A percentile compares a stretch with the other conserved stretches of the same genome.
phyloP scores from a whole-genome alignment of 2,797 vertebrate species.

The Emys orbicularis region DNA sequence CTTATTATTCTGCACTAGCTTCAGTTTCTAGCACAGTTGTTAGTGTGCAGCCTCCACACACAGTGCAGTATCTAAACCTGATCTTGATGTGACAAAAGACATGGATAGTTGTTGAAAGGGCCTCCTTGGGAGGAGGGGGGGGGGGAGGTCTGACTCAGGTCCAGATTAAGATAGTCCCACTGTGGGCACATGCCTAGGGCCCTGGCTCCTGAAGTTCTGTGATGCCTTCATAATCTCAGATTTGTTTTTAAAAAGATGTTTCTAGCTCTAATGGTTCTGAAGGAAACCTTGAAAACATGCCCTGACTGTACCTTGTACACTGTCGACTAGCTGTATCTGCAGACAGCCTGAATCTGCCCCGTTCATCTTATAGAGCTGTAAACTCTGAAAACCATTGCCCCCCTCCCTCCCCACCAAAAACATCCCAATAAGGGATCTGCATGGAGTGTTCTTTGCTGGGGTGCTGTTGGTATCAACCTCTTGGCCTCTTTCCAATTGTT shows the following conservation, averaged over 20 bases:
- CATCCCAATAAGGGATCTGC: neutral
- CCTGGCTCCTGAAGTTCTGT: neutral
- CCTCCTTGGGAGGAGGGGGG: no score
- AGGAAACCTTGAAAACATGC: fast-evolving
- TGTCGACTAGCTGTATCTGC: neutral
- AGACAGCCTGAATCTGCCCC: neutral
- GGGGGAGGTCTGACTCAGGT: neutral
- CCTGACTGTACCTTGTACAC: fast-evolving
- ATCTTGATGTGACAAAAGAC: neutral
- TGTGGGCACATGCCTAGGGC: fast-evolving
- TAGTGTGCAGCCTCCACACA: neutral
- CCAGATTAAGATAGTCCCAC: fast-evolving
- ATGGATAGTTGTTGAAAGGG: neutral
- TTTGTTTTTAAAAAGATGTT: neutral
- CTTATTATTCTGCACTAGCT: neutral
- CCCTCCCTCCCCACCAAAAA: neutral
- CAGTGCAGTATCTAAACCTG: neutral
- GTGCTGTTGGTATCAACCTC: neutral
- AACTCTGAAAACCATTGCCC: neutral
- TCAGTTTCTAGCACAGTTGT: neutral
- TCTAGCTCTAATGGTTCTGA: neutral
- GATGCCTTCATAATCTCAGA: neutral
- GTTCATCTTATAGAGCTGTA: neutral
- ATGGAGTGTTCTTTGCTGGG: neutral
- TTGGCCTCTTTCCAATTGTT: neutral